These are phyloP conservation scores for Chelon labrosus DNA, from an alignment of 2,797 vertebrate species.

Conservation along the genomic window DNA sequence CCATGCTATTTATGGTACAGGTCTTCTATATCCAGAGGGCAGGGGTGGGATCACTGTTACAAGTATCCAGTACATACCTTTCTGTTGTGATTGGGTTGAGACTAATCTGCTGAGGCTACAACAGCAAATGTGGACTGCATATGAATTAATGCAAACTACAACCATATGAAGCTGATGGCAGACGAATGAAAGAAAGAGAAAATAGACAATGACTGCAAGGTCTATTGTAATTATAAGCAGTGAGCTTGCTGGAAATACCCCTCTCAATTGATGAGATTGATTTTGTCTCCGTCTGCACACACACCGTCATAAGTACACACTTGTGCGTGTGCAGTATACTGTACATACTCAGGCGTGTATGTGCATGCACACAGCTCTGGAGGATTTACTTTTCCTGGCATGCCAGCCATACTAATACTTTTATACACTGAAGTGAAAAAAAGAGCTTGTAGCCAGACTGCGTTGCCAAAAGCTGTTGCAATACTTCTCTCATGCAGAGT, in stretches of 20 bases:
- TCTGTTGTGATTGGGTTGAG: constrained; percentile 76
- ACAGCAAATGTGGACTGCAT: constrained; percentile 76
- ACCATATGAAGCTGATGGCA: constrained; percentile 79
- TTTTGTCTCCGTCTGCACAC: constrained; percentile 69
- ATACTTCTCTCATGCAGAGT: constrained; percentile 71
- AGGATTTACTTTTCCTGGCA: constrained; percentile 82
- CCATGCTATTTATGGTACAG: constrained; percentile 21
- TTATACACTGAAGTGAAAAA: constrained; percentile 71
- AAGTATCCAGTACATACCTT: constrained; percentile 75
- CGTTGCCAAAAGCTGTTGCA: constrained; percentile 80
- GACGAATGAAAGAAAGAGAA: constrained; percentile 71
- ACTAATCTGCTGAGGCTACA: constrained; percentile 76
- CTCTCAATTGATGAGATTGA: constrained; percentile 76
- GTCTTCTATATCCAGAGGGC: constrained; percentile 57
- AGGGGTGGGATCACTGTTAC: constrained; percentile 52
- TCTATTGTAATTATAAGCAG: constrained; percentile 81
- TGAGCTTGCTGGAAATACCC: constrained; percentile 75
- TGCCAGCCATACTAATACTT: constrained; percentile 68
- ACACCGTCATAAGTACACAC: constrained; percentile 29
- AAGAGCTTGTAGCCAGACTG: constrained; percentile 60
- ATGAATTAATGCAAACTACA: constrained; percentile 82
- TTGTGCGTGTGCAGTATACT: constrained; percentile 32
- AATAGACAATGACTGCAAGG: constrained; percentile 80
- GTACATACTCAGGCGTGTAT: constrained; percentile 40
- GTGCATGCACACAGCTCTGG: constrained; percentile 54